Base-by-base conservation (phyloP, 2,113 vertebrate species). In the Corythoichthys intestinalis region DNA sequence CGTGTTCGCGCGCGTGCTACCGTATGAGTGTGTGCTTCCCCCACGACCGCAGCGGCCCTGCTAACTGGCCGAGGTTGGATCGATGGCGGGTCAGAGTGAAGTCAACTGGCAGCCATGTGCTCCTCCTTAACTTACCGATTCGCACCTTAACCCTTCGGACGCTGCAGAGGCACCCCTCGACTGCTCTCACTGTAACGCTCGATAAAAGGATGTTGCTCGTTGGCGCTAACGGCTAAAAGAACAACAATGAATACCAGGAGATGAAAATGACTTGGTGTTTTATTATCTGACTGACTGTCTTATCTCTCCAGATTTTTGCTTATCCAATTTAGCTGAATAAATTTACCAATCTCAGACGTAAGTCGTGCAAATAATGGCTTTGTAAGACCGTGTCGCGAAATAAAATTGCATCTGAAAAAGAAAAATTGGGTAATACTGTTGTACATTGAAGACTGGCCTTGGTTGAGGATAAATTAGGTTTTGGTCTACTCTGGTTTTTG, bases 111-210 rank as follows among this genome's bases (percentile, higher is more conserved):
- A 78, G 77, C 76, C 41, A 67, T 62, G 76, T 83, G 84, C 77
- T 84, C 72, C 86, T 85, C 82, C 81, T 87, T 86, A 88, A 87
- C 87, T 83, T 68, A 76, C 75, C 76, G 84, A 85, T 88, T 84
- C 74, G 71, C 67, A 62, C 81, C 78, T 83, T 83, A 81, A 80
- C 75, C 81, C 78, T 78, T 71, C 72, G 79, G 80, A 78, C 71
- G 59, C 17, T 17, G 69, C 70, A 4, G 4, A 2, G 17, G 71
- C 74, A 79, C 84, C 48, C 72, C 63, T 76, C 46, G 10, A 35
- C 35, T 37, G 49, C 15, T 53, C 37, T 66, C 47, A 17, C 17
- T 8, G 20, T 37, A 4, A 1, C 41, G 44, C 41, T 3, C 41
- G 20, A 47, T 14, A 34, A 34, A 20, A 12, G 2, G 10, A 13